Conservation (phyloP, 1,140 invertebrate genomes). For the Ceratoteleas bidentatus region DNA sequence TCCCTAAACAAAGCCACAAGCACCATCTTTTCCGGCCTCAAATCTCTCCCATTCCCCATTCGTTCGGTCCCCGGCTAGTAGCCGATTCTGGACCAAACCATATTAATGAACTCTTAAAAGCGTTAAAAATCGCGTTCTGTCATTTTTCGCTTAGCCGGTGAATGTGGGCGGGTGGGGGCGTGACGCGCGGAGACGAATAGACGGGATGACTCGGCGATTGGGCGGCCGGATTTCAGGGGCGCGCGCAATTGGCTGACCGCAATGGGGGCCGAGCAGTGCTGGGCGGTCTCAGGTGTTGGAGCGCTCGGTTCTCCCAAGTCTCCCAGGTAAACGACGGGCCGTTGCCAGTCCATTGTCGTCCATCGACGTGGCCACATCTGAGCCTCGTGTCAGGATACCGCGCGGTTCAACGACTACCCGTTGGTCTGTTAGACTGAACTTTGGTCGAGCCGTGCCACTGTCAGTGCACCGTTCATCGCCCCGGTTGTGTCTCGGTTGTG, state of each 20-base stretch:
- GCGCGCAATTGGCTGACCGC: constrained; percentile 1
- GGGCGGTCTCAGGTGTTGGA: constrained; percentile 12
- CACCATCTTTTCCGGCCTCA: too few species aligned
- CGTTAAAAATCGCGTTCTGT: not conserved
- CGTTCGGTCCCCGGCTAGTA: too few species aligned
- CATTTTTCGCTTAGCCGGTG: not conserved
- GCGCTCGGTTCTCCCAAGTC: constrained; percentile 32
- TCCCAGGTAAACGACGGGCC: constrained; percentile 33
- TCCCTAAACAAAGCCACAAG: too few species aligned
- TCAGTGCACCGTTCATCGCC: constrained; percentile 26
- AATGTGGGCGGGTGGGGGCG: not conserved
- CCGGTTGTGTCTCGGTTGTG: constrained; percentile 33
- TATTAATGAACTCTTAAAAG: not conserved
- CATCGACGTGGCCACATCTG: constrained; percentile 78
- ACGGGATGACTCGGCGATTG: not conserved
- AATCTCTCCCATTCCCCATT: too few species aligned
- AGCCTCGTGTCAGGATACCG: constrained; percentile 55
- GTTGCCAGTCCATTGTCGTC: constrained; percentile 79
- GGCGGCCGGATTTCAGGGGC: not conserved
- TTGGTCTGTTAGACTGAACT: constrained; percentile 1
- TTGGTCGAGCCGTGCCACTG: not conserved
- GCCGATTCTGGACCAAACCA: not conserved
- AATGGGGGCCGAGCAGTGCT: constrained; percentile 5
- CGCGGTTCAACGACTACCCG: constrained; percentile 15
- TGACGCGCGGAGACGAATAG: not conserved